Base-by-base conservation (phyloP, 2,888 invertebrate species). In the Drosophila meridiana region DNA sequence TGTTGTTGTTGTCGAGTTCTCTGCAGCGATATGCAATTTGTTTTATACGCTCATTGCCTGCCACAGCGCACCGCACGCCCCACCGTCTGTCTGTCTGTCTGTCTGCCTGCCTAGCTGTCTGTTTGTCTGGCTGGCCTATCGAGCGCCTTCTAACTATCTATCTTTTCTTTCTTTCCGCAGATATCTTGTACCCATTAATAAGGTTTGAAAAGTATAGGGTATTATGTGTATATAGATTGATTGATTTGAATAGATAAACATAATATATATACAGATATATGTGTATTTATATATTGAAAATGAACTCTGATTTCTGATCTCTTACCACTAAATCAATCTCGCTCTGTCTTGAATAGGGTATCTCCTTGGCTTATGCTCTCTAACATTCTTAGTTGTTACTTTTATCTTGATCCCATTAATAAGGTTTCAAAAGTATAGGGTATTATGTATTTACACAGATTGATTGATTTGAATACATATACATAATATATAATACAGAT, bases 1-100 rank as follows among this genome's bases (percentile, higher is more conserved):
- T 64, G 60, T 11, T 64, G 57, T 38, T 69, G 67, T 65, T 64
- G 58, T 48, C 61, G 50, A 53, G 45, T 26, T 67, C 74, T 71
- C 76, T 73, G 81, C 84, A 76, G 68, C 79, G 76, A 83, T 83
- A 82, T 83, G 85, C 84, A 84, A 82, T 82, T 80, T 83, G 80
- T 80, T 82, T 84, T 84, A 84, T 84, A 84, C 78, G 82, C 82
- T 83, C 84, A 84, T 82, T 84, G 84, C 80, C 76, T 65, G 73
- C 64, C 67, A 50, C 73, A 47, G 38, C 11, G 38, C 59, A 30
- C 59, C 28, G 43, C 43, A 8, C 8, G 48, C 14, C 42, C n/a
- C 55, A 36, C 55, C 47, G 42, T 40, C 73, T 28, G 28, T 40
- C 67, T 42, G 38, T 45, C 67, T 61, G 47, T 60, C 61, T 55